A percentile compares a stretch with the other conserved stretches of the same genome.
Conservation (phyloP, 2,113 vertebrate genomes). For the Zootoca vivipara region DNA sequence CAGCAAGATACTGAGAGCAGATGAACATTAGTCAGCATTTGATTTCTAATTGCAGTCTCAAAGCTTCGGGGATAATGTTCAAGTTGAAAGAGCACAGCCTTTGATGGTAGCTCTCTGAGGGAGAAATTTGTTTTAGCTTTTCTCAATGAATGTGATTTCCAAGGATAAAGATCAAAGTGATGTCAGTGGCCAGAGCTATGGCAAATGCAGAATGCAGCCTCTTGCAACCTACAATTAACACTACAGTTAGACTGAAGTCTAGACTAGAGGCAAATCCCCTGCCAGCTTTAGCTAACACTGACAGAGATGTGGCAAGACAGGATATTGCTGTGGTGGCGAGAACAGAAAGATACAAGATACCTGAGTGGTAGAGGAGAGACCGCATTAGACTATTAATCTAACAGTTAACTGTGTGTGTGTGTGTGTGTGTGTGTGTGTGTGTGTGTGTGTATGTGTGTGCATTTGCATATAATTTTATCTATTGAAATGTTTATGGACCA, state of each 20-base stretch:
- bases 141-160: slow-evolving; percentile 78
- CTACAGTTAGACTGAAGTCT: slow-evolving; percentile 77
- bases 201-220: slow-evolving; percentile 68
- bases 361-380: not conserved
- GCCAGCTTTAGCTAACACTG: slow-evolving; percentile 65
- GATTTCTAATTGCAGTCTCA: slow-evolving; percentile 66
- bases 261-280: slow-evolving; percentile 70
- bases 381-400: not conserved
- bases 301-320: slow-evolving; percentile 36
- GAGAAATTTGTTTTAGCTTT: slow-evolving; percentile 75
- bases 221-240: slow-evolving; percentile 77
- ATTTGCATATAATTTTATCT: too few species aligned
- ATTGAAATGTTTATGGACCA: too few species aligned
- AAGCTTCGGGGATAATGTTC: slow-evolving; percentile 55
- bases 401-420: too few species aligned
- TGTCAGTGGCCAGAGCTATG: slow-evolving; percentile 77
- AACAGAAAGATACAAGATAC: slow-evolving; percentile 4
- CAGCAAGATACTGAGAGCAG: slow-evolving; percentile 26
- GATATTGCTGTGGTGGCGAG: not conserved
- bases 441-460: too few species aligned
- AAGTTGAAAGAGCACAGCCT: slow-evolving; percentile 69
- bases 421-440: too few species aligned
- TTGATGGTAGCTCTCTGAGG: slow-evolving; percentile 49
- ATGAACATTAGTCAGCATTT: slow-evolving; percentile 46
- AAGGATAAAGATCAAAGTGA: slow-evolving; percentile 81